Percentiles rank a stretch among this genome's conserved stretches.
Conservation (phyloP, 2,113 vertebrate genomes). For the Prionailurus viverrinus region DNA sequence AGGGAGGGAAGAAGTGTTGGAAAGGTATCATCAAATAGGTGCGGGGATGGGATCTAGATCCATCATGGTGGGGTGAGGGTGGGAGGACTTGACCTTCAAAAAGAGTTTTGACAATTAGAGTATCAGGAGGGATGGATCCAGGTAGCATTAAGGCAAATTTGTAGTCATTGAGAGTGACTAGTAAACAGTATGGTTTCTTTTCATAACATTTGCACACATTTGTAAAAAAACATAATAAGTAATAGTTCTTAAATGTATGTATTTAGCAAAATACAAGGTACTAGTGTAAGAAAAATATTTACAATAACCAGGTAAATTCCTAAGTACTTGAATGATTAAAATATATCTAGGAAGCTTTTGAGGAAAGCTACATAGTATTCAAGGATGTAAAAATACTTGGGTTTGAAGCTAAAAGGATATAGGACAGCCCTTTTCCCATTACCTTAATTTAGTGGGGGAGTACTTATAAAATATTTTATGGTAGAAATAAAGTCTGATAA, state of each 20-base stretch:
- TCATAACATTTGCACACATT: neutral
- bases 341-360: neutral
- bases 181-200: neutral
- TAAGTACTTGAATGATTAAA: neutral
- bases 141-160: neutral
- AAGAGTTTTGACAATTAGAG: neutral
- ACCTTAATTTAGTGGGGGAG: neutral
- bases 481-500: neutral
- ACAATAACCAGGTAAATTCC: neutral
- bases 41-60: neutral
- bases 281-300: neutral
- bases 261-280: conserved; percentile 29
- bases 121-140: neutral
- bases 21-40: neutral
- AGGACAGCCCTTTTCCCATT: neutral
- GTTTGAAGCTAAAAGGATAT: neutral
- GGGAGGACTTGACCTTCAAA: neutral
- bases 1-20: neutral
- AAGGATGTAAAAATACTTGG: neutral
- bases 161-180: neutral
- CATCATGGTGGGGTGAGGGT: neutral
- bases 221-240: neutral
- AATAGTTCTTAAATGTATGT: neutral
- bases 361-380: neutral
- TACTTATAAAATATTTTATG: neutral